Percentiles rank a stretch among this genome's conserved stretches.
These are phyloP conservation scores for Cremastinae sp. DNA, from an alignment of 2,888 invertebrate species.

Conservation along the genomic window DNA sequence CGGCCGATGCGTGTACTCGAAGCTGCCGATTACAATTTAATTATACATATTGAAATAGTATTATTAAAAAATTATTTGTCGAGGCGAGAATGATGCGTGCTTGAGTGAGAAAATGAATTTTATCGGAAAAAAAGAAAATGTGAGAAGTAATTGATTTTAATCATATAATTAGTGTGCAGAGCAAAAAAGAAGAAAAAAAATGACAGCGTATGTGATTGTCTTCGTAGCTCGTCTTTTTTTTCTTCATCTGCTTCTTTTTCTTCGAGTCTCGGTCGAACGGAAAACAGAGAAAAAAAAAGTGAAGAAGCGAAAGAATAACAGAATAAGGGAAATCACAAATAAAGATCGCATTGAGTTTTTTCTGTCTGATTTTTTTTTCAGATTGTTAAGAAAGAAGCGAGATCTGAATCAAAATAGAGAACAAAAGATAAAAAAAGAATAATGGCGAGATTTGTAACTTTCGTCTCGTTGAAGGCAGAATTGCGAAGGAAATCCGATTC, in stretches of 20 bases:
- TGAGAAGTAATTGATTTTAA: conserved; percentile 13
- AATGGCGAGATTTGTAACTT: conserved; percentile 3
- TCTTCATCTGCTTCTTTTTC: conserved; percentile 38
- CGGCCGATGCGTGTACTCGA: conserved; percentile 69
- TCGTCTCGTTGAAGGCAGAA: conserved; percentile 44
- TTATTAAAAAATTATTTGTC: conserved; percentile 53
- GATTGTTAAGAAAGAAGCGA: conserved; percentile 10
- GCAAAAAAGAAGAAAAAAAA: conserved; percentile 22
- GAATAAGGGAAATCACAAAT: conserved; percentile 1
- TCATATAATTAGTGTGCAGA: conserved; percentile 11
- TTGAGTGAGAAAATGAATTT: conserved; percentile 34
- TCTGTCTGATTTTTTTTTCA: conserved; percentile 10
- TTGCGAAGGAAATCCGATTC: conserved; percentile 30
- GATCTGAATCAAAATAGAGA: conserved; percentile 28
- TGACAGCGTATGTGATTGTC: conserved; percentile 32
- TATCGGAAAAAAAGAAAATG: conserved; percentile 1
- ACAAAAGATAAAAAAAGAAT: background rate
- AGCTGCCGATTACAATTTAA: conserved; percentile 54
- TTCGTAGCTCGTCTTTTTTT: conserved; percentile 42
- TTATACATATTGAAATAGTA: conserved; percentile 54
- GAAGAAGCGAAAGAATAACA: conserved; percentile 20
- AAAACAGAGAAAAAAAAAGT: conserved; percentile 22
- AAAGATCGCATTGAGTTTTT: background rate
- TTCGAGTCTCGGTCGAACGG: conserved; percentile 48
- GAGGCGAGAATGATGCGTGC: conserved; percentile 24